Evolutionary conservation across 2,113 vertebrate species (phyloP), one percentile per base, ranked within the genome.

Genomic region (Trichechus manatus): DNA sequence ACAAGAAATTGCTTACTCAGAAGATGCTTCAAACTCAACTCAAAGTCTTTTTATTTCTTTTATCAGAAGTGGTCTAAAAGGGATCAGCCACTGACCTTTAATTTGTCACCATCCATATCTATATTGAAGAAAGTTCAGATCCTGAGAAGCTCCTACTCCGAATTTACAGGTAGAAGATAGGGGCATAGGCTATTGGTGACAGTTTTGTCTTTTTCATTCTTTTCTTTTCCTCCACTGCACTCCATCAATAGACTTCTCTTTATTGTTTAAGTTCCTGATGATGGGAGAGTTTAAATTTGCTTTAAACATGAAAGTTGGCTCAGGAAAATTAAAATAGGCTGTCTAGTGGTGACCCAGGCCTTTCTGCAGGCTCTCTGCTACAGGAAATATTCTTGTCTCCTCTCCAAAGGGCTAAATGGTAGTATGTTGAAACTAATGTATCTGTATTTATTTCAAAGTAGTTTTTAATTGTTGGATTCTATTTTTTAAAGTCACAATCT

Each of bases 401-500:
- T 63, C 53, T 44, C 29, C 5, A 29, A 31, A 89, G 61, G 59
- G 31, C 22, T 22, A 8, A 39, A 6, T 9, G 42, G 10, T 39
- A 1, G 31, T 22, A 3, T 44, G 9, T 53, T 82, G 59, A 79
- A 74, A 39, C 47, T 22, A 13, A 14, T 23, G 3, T 36, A 13
- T 15, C 29, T 88, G 3, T 82, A 2, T 87, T 70, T 90, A 27
- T 59, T 39, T 86, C 50, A 0, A 44, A 77, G n/a, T 44, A 15
- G 23, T 89, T 80, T 80, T 78, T 86, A 89, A 85, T 66, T 75
- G 20, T n/a, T 44, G 36, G 6, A 14, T 36, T 72, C 53, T 22
- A 74, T 85, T 91, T 96, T 96, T 61, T 36, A 85, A 93, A 95
- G 29, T 92, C 42, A 66, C 77, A 81, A 56, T 68, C 87, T 96